phyloP scores from a whole-genome alignment of 2,797 vertebrate species.

The Sylvilagus floridanus region DNA sequence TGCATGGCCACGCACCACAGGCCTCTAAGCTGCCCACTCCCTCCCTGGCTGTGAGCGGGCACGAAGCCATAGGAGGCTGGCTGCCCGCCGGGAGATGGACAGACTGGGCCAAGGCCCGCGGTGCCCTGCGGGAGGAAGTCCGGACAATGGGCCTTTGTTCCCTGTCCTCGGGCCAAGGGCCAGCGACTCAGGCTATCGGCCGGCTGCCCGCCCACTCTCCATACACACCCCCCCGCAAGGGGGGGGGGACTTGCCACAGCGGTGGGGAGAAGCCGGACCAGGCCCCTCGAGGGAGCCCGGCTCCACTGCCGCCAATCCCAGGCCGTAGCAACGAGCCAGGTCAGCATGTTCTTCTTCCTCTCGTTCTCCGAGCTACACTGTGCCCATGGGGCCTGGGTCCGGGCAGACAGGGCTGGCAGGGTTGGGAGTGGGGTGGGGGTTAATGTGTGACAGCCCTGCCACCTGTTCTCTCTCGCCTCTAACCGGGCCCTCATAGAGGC shows the following conservation, averaged over 20 bases:
- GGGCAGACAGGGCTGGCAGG: slow-evolving; percentile 8
- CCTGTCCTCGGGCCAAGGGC: slow-evolving; percentile 66
- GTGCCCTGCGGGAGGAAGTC: slow-evolving; percentile 70
- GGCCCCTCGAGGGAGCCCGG: slow-evolving; percentile 95
- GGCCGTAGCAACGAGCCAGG: slow-evolving; percentile 85
- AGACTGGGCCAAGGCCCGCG: slow-evolving; percentile 61
- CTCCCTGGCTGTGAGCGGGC: slow-evolving; percentile 11
- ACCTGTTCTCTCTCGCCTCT: not conserved
- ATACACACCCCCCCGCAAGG: not conserved
- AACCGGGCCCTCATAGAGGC: not conserved
- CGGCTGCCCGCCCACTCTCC: slow-evolving; percentile 30
- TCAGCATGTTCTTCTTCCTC: slow-evolving; percentile 69
- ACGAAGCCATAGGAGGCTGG: slow-evolving; percentile 61
- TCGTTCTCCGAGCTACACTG: not conserved
- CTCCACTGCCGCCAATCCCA: slow-evolving; percentile 93
- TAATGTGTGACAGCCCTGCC: not conserved
- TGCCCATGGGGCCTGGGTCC: slow-evolving; percentile 40
- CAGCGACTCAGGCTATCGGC: slow-evolving; percentile 63
- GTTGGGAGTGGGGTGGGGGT: not conserved
- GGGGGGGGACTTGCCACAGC: slow-evolving; percentile 15
- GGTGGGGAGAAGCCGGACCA: slow-evolving; percentile 86
- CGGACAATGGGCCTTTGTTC: slow-evolving; percentile 80
- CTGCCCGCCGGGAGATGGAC: slow-evolving; percentile 62
- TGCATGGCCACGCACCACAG: not conserved
- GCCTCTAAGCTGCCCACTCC: not conserved